A percentile compares a stretch with the other conserved stretches of the same genome.
Conservation (phyloP, 2,797 vertebrate species). For the Megalops cyprinoides region DNA sequence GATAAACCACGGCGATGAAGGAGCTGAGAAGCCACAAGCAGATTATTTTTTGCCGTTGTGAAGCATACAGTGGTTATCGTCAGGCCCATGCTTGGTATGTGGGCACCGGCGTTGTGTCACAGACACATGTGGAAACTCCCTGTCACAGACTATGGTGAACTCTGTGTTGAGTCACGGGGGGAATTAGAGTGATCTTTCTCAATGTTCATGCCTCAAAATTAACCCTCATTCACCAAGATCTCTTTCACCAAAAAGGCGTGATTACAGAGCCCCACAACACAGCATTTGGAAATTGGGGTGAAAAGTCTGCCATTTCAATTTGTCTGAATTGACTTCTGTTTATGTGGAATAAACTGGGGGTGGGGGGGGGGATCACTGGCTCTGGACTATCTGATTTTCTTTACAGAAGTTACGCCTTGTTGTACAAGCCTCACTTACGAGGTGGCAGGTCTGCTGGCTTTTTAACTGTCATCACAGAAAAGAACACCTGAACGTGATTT, state of each 20-base stretch:
- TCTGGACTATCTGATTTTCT: too few relatives aligned
- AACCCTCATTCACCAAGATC: not conserved
- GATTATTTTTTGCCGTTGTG: not conserved
- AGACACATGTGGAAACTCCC: constrained; percentile 57
- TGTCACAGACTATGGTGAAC: constrained; percentile 17
- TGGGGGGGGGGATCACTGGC: too few relatives aligned
- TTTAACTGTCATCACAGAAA: not conserved
- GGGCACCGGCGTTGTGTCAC: constrained; percentile 53
- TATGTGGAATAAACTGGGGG: too few relatives aligned
- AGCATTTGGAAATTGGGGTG: not conserved
- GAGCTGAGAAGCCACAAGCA: constrained; percentile 48
- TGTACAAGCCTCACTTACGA: not conserved
- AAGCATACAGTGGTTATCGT: constrained; percentile 53
- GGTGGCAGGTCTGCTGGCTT: not conserved
- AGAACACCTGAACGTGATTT: not conserved
- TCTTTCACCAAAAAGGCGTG: constrained; percentile 25
- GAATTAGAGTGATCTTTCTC: not conserved
- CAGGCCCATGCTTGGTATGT: constrained; percentile 55
- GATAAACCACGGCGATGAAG: constrained; percentile 42
- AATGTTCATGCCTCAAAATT: constrained; percentile 21
- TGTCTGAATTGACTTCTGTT: not conserved
- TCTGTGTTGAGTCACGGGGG: constrained; percentile 9
- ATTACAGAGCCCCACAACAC: not conserved
- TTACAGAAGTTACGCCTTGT: too few relatives aligned
- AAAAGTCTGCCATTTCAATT: not conserved